phyloP scores from a whole-genome alignment of 2,888 invertebrate species.

The Amphipyra tragopoginis region DNA sequence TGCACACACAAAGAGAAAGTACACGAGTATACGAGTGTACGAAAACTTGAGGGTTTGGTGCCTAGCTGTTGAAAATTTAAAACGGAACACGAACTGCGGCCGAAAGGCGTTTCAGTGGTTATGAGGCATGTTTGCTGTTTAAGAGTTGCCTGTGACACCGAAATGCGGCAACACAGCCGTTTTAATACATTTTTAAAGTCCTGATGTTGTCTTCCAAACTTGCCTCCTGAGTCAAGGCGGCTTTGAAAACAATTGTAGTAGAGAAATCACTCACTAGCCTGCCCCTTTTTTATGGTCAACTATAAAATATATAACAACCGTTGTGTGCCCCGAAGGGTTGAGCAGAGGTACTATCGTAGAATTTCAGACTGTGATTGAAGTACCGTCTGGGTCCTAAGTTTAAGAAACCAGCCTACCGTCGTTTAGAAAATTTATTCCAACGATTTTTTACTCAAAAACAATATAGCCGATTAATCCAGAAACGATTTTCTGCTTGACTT shows the following conservation, averaged over 20 bases:
- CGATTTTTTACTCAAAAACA: no score
- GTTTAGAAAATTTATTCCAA: no score
- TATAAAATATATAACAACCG: constrained; percentile 13
- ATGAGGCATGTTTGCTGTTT: constrained; percentile 62
- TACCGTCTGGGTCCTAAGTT: no score
- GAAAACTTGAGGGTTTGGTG: constrained; percentile 66
- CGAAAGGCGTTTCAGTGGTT: constrained; percentile 70
- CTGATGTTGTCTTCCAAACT: constrained; percentile 8
- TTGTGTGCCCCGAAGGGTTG: not conserved
- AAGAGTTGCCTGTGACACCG: constrained; percentile 23
- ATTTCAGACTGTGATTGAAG: no score
- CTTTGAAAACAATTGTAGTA: constrained; percentile 7
- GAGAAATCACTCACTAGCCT: not conserved
- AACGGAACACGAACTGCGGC: constrained; percentile 64
- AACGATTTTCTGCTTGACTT: no score
- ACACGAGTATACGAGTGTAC: constrained; percentile 28
- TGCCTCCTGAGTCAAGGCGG: constrained; percentile 1
- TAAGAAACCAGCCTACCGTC: no score
- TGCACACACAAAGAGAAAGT: constrained; percentile 70
- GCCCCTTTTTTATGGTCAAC: constrained; percentile 8
- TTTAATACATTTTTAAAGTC: constrained; percentile 14
- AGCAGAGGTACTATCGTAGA: not conserved
- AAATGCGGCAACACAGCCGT: constrained; percentile 3
- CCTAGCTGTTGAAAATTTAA: constrained; percentile 78
- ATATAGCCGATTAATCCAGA: no score